phyloP scores from a whole-genome alignment of 2,113 vertebrate species.

The Poicephalus gulielmi region DNA sequence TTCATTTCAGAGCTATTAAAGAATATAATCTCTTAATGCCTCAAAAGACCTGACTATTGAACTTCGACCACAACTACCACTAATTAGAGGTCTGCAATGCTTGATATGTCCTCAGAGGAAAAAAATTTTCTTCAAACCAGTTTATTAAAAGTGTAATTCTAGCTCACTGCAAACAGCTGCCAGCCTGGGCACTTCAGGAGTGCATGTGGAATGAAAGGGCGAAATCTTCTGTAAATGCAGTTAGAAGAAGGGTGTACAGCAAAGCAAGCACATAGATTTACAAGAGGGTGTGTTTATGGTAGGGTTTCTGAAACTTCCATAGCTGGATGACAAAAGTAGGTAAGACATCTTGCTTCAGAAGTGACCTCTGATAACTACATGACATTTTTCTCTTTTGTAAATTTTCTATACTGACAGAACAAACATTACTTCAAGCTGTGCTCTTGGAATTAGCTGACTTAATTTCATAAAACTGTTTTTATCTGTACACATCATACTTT shows the following conservation, averaged over 20 bases:
- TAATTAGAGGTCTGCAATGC: conserved; percentile 27
- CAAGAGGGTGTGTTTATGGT: neutral
- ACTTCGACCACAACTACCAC: neutral
- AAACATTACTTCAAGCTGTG: neutral
- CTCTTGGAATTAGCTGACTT: neutral
- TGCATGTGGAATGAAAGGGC: neutral
- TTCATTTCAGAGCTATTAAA: conserved; percentile 38
- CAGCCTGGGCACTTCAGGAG: neutral
- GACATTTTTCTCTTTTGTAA: neutral
- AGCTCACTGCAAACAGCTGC: neutral
- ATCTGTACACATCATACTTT: neutral
- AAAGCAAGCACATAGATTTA: neutral
- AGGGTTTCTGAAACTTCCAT: neutral
- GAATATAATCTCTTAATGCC: conserved; percentile 16
- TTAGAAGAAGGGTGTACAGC: neutral
- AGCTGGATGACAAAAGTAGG: neutral
- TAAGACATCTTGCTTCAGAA: neutral
- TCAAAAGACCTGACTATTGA: conserved; percentile 8
- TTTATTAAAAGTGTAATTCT: conserved; percentile 9
- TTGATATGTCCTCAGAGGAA: neutral
- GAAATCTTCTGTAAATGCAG: neutral
- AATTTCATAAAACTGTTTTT: neutral
- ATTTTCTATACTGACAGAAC: neutral
- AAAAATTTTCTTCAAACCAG: neutral
- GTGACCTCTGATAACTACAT: neutral